phyloP scores from a whole-genome alignment of 2,113 vertebrate genomes.

The Planiliza haematocheilus region DNA sequence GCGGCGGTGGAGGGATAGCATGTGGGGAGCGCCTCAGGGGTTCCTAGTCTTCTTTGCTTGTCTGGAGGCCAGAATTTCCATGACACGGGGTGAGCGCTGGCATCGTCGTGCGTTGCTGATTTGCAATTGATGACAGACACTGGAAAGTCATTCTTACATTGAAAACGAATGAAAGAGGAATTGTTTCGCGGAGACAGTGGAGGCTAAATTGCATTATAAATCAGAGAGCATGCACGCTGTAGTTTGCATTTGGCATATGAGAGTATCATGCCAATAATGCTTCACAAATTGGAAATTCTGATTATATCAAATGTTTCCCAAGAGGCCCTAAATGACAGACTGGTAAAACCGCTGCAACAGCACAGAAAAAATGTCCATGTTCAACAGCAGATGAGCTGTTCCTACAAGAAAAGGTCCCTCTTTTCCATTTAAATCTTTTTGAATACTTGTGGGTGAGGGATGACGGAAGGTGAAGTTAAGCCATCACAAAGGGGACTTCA shows the following conservation, averaged over 20 bases:
- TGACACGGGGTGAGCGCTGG: constrained; percentile 37
- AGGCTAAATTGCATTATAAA: constrained; percentile 21
- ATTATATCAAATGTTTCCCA: constrained; percentile 18
- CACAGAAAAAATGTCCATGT: constrained; percentile 25
- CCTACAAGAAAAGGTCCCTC: constrained; percentile 17
- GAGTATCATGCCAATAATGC: constrained; percentile 14
- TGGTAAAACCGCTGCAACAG: not conserved
- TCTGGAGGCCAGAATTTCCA: constrained; percentile 57
- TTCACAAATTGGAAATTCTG: constrained; percentile 23
- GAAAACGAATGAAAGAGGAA: constrained; percentile 15
- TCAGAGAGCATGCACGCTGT: constrained; percentile 1
- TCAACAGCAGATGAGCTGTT: constrained; percentile 63
- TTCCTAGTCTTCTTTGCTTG: constrained; percentile 42
- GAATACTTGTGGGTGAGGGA: constrained; percentile 61
- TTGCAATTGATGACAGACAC: constrained; percentile 57
- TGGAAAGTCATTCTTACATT: constrained; percentile 39
- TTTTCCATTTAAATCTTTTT: constrained; percentile 66
- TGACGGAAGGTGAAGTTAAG: constrained; percentile 59
- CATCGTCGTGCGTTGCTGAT: constrained; percentile 38
- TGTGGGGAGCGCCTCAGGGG: constrained; percentile 49
- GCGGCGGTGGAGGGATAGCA: constrained; percentile 36
- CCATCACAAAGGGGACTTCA: constrained; percentile 72
- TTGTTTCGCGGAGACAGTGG: constrained; percentile 13
- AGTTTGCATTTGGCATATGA: constrained; percentile 16
- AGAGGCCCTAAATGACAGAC: not conserved